Conservation (phyloP, 2,113 vertebrate genomes). For the Oryzias javanicus region DNA sequence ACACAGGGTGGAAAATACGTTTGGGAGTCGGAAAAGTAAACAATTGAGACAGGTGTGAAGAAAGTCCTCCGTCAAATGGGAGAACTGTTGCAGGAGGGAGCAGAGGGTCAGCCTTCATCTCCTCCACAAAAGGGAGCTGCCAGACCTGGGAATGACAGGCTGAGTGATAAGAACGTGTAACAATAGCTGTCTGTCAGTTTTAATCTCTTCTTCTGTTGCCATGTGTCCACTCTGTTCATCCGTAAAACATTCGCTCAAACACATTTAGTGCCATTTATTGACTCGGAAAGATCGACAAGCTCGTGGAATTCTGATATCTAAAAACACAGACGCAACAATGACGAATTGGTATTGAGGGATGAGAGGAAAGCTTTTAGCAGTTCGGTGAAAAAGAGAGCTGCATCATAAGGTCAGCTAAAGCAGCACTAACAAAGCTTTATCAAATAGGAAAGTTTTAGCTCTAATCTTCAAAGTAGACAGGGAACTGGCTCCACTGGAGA, state of each 20-base stretch:
- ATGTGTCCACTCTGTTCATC: constrained; percentile 4
- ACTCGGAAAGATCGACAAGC: neutral
- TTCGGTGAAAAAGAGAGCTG: too few relatives aligned
- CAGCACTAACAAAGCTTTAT: neutral
- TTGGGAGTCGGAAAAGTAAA: constrained; percentile 3
- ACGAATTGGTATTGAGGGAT: neutral
- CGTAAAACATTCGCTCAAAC: constrained; percentile 3
- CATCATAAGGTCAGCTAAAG: neutral
- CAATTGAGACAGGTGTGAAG: neutral
- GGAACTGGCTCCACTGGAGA: neutral
- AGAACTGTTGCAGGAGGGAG: neutral
- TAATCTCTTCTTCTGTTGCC: constrained; percentile 9
- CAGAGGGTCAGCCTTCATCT: constrained; percentile 9
- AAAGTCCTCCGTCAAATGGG: too few relatives aligned
- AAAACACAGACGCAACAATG: neutral
- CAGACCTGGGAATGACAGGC: neutral
- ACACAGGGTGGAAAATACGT: constrained; percentile 8
- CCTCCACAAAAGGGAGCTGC: constrained; percentile 10
- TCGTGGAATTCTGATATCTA: neutral
- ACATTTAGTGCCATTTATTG: neutral
- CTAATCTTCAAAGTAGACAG: neutral
- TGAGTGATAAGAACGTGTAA: neutral
- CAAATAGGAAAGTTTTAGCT: neutral
- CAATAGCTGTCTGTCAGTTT: constrained; percentile 14
- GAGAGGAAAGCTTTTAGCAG: neutral